phyloP scores from a whole-genome alignment of 2,888 invertebrate species.

The Pyrochroa serraticornis region DNA sequence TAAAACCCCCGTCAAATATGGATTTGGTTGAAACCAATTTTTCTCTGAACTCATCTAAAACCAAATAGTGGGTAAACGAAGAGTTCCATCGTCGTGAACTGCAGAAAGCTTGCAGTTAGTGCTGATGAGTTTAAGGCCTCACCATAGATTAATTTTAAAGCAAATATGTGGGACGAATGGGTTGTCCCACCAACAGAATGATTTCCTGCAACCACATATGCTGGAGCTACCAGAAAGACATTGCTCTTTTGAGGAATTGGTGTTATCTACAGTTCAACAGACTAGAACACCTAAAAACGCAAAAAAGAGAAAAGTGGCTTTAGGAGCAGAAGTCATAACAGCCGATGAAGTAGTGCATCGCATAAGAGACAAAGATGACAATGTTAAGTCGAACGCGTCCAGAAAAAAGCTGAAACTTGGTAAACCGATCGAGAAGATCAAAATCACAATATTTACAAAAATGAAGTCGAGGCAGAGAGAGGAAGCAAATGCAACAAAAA shows the following conservation, averaged over 20 bases:
- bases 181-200: constrained; percentile 24
- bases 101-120: constrained; percentile 32
- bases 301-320: too few relatives aligned
- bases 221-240: not conserved
- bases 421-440: too few relatives aligned
- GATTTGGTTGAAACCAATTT: constrained; percentile 22
- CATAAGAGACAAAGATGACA: too few relatives aligned
- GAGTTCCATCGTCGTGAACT: constrained; percentile 24
- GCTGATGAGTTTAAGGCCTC: constrained; percentile 28
- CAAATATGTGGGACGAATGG: constrained; percentile 42
- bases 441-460: not conserved
- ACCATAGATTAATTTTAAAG: constrained; percentile 7
- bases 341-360: too few relatives aligned
- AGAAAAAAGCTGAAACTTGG: too few relatives aligned
- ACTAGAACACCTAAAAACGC: not conserved
- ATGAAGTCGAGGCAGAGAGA: not conserved
- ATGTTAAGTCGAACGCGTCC: too few relatives aligned
- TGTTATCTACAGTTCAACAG: too few relatives aligned
- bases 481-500: not conserved
- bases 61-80: constrained; percentile 15
- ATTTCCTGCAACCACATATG: constrained; percentile 21
- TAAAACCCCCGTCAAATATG: constrained; percentile 8
- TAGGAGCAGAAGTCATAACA: too few relatives aligned
- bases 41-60: constrained; percentile 11
- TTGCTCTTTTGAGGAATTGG: too few relatives aligned